Percentiles rank a stretch among this genome's conserved stretches.
phyloP scores from a whole-genome alignment of 2,797 vertebrate genomes.

The Allobates femoralis region DNA sequence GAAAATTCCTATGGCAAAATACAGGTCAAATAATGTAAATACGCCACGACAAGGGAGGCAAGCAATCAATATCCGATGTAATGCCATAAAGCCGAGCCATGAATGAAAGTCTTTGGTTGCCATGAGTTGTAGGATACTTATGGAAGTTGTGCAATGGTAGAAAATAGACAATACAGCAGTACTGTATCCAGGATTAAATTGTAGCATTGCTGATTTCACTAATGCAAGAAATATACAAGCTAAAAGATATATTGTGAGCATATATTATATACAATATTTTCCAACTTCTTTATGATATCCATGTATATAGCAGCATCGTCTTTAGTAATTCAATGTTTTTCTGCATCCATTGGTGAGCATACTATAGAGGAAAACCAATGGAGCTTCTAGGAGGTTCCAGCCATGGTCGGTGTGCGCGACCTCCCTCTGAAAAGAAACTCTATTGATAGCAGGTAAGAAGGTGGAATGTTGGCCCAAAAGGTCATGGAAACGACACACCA shows the following conservation, averaged over 20 bases:
- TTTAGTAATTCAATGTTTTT: no score
- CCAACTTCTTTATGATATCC: no score
- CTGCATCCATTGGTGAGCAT: no score
- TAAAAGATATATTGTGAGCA: background rate
- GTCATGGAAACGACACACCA: no score
- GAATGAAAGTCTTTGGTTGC: conserved; percentile 4
- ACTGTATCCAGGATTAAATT: background rate
- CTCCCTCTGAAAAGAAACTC: no score
- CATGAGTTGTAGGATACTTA: background rate
- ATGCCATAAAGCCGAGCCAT: background rate
- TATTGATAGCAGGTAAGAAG: no score
- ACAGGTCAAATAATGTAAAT: background rate
- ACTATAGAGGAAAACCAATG: no score
- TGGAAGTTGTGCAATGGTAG: background rate
- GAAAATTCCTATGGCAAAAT: background rate
- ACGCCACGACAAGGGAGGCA: background rate
- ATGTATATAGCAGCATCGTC: no score
- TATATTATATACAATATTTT: no score
- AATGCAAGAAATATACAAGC: background rate
- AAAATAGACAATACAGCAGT: conserved; percentile 4
- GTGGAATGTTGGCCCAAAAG: no score
- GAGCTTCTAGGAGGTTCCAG: no score
- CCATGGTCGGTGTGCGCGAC: no score
- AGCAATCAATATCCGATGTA: background rate
- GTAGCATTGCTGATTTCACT: background rate